A percentile compares a stretch with the other conserved stretches of the same genome.
phyloP scores from a whole-genome alignment of 1,140 invertebrate species.

The Tenebrio molitor region DNA sequence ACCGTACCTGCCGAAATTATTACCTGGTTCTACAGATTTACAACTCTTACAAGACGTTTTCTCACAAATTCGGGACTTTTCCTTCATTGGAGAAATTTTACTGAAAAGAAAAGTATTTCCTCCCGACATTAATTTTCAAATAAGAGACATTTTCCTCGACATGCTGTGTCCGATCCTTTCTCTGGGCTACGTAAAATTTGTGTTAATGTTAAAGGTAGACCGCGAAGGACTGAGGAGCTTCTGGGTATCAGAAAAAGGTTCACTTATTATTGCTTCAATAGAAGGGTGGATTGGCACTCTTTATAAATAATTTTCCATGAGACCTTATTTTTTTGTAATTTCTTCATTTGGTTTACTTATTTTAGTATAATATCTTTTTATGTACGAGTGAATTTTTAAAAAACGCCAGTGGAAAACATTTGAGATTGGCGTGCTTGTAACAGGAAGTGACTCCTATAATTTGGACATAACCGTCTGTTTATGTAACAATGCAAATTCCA shows the following conservation, averaged over 20 bases:
- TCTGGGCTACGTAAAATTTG: constrained; percentile 15
- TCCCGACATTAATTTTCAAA: constrained; percentile 32
- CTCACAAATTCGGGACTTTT: constrained; percentile 1
- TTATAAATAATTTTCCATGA: no score
- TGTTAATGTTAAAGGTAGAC: neutral
- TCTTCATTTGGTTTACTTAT: neutral
- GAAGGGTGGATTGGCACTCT: no score
- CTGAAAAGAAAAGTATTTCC: constrained; percentile 11
- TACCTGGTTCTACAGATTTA: constrained; percentile 36
- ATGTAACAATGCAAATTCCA: constrained; percentile 38
- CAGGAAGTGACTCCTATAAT: constrained; percentile 24
- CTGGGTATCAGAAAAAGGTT: no score
- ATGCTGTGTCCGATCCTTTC: constrained; percentile 26
- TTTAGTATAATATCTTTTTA: no score
- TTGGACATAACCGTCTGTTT: constrained; percentile 27
- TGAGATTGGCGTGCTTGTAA: constrained; percentile 23
- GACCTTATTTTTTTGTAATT: no score
- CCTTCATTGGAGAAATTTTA: no score
- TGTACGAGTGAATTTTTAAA: no score
- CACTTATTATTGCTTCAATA: no score
- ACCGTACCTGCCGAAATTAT: constrained; percentile 42
- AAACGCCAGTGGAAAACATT: no score
- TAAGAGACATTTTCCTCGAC: constrained; percentile 13
- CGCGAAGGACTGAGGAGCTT: no score
- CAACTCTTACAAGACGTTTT: neutral